Percentiles rank a stretch among this genome's conserved stretches.
Evolutionary conservation across 1,140 invertebrate species (phyloP).

Genomic region (Bombus haemorrhoidalis): DNA sequence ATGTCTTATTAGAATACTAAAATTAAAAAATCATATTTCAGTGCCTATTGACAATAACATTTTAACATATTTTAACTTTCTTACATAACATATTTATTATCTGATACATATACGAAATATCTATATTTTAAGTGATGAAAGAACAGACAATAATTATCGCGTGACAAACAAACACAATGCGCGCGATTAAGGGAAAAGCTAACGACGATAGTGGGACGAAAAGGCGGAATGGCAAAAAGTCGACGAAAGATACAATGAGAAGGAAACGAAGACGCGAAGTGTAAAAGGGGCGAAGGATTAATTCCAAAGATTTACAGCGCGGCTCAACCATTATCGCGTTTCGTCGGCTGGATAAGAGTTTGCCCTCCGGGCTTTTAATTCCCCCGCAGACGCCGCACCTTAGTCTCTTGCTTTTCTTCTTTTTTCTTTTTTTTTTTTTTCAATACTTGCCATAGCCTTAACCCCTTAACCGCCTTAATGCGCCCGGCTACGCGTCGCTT

Average conservation of each 20-base stretch:
- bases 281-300: conserved; percentile 60
- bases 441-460: conserved; percentile 59
- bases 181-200: conserved; percentile 27
- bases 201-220: conserved; percentile 34
- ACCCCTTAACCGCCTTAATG: conserved; percentile 69
- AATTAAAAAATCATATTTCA: not conserved
- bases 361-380: conserved; percentile 69
- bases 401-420: conserved; percentile 30
- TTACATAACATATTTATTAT: not conserved
- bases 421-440: conserved; percentile 20
- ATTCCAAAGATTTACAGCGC: conserved; percentile 69
- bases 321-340: conserved; percentile 69
- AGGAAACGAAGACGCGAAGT: conserved; percentile 38
- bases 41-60: too few species aligned
- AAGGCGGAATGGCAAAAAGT: conserved; percentile 16
- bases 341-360: conserved; percentile 69
- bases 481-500: conserved; percentile 57
- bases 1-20: not conserved
- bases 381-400: conserved; percentile 54
- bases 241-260: conserved; percentile 13
- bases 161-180: not conserved
- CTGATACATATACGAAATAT: not conserved
- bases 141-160: not conserved
- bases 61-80: too few species aligned
- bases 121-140: not conserved